phyloP scores from a whole-genome alignment of 2,888 invertebrate genomes.

The Diloba caeruleocephala region DNA sequence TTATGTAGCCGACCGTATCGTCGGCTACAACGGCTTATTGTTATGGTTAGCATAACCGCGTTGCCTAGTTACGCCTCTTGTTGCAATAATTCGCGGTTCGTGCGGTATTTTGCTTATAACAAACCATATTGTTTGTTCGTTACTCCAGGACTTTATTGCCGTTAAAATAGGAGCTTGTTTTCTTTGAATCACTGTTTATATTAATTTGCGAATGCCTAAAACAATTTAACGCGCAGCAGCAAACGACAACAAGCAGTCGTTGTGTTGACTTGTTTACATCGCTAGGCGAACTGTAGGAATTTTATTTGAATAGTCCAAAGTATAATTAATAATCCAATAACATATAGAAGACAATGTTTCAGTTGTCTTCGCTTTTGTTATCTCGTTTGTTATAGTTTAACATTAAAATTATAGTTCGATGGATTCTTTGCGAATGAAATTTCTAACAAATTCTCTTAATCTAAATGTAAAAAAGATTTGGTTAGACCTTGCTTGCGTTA shows the following conservation, averaged over 20 bases:
- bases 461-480: no score
- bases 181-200: background rate
- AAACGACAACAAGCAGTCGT: constrained; percentile 59
- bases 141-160: constrained; percentile 6
- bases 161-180: constrained; percentile 27
- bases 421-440: no score
- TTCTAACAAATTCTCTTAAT: no score
- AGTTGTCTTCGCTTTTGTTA: no score
- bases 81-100: constrained; percentile 68
- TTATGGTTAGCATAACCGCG: constrained; percentile 78
- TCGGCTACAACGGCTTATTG: constrained; percentile 69
- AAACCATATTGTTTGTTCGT: constrained; percentile 30
- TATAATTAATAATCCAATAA: constrained; percentile 47
- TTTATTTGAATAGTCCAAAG: constrained; percentile 47
- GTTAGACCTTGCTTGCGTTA: no score
- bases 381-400: constrained; percentile 7
- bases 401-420: no score
- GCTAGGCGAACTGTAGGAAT: constrained; percentile 56
- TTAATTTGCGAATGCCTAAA: constrained; percentile 56
- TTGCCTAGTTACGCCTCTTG: constrained; percentile 74
- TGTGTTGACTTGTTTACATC: constrained; percentile 65
- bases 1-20: constrained; percentile 60
- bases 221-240: constrained; percentile 60
- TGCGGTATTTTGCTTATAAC: constrained; percentile 58
- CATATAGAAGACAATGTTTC: no score